phyloP scores from a whole-genome alignment of 2,797 vertebrate species.

The Esox lucius region DNA sequence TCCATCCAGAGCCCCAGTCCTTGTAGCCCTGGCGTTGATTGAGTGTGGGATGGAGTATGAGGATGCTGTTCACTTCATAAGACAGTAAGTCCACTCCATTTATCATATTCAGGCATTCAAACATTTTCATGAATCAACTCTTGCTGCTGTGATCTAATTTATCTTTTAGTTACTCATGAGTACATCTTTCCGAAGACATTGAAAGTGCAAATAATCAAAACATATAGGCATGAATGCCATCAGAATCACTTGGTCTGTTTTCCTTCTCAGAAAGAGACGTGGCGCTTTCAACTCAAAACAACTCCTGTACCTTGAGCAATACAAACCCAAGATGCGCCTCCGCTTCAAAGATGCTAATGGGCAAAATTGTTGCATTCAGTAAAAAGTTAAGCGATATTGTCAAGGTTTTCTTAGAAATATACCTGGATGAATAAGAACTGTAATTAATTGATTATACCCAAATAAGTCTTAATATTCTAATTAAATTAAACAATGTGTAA shows the following conservation, averaged over 20 bases:
- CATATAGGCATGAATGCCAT: background rate
- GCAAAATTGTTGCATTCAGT: slow-evolving; percentile 91
- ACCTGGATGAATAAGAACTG: background rate
- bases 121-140: background rate
- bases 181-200: background rate
- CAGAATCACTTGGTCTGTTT: background rate
- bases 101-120: background rate
- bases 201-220: background rate
- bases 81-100: slow-evolving; percentile 83
- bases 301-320: slow-evolving; percentile 95
- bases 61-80: slow-evolving; percentile 96
- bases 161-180: background rate
- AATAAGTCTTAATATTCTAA: background rate
- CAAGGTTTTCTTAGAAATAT: background rate
- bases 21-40: slow-evolving; percentile 95
- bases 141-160: background rate
- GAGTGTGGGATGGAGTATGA: slow-evolving; percentile 98
- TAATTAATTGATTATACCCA: background rate
- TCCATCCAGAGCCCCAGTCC: slow-evolving; percentile 86
- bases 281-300: slow-evolving; percentile 98
- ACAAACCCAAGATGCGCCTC: slow-evolving; percentile 94
- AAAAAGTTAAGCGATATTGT: background rate
- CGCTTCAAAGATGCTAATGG: slow-evolving; percentile 92
- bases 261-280: slow-evolving; percentile 84
- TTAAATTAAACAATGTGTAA: background rate